These are phyloP conservation scores for Steromphala cineraria DNA, from an alignment of 2,888 invertebrate species.

Conservation along the genomic window DNA sequence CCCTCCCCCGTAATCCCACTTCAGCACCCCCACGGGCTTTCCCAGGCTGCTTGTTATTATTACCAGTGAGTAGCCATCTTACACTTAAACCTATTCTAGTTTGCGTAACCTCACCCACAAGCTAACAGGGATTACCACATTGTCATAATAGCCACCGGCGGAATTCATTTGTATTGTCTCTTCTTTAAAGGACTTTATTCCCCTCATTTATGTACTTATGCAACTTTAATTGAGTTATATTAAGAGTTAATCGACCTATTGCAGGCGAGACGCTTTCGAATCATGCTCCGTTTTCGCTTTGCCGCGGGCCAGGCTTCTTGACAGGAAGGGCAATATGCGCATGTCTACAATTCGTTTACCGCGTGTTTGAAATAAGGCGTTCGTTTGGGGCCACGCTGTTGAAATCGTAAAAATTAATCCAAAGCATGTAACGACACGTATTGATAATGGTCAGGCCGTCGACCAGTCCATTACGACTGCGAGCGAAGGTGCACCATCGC, in stretches of 20 bases:
- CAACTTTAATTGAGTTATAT: conserved; percentile 19
- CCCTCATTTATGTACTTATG: conserved; percentile 16
- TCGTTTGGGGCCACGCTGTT: not conserved
- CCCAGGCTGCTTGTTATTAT: not conserved
- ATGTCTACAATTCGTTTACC: not conserved
- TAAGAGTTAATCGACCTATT: conserved; percentile 13
- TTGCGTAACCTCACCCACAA: not conserved
- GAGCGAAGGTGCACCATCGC: conserved; percentile 9
- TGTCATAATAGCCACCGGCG: conserved; percentile 7
- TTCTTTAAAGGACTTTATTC: conserved; percentile 1
- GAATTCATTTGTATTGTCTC: not conserved
- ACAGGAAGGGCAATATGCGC: not conserved
- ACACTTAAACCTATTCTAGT: not conserved
- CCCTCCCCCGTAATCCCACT: not conserved
- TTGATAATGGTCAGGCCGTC: not conserved
- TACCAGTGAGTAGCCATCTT: not conserved
- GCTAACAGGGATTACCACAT: conserved; percentile 6
- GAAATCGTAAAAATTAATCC: conserved; percentile 14
- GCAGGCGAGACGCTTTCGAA: not conserved
- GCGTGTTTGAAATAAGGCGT: conserved; percentile 5
- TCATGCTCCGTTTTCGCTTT: not conserved
- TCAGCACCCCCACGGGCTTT: not conserved
- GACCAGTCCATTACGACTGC: conserved; percentile 27
- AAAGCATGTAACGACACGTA: conserved; percentile 21
- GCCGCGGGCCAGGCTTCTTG: not conserved